Evolutionary conservation across 2,797 vertebrate genomes (phyloP).

Genomic region (Hoplostethus atlanticus): DNA sequence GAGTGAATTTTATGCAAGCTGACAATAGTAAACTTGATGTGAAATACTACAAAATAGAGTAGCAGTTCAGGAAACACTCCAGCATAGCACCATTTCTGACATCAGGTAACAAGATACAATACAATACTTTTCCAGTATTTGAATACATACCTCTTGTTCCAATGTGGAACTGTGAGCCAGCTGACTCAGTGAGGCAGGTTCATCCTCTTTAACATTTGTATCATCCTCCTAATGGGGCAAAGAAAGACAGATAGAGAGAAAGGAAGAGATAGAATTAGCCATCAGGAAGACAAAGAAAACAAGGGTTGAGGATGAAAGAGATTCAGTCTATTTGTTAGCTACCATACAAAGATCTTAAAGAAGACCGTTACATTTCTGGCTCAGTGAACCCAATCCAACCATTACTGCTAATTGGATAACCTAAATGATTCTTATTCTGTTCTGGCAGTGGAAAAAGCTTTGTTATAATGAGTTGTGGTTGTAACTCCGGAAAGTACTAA

Average conservation of each 20-base stretch:
- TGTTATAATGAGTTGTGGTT: constrained; percentile 23
- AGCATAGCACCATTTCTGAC: too few relatives aligned
- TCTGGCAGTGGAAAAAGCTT: not conserved
- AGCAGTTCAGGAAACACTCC: too few relatives aligned
- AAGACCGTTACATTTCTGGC: constrained; percentile 9
- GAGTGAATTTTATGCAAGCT: too few relatives aligned
- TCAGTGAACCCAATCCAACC: constrained; percentile 5
- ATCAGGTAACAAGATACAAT: too few relatives aligned
- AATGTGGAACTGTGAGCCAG: constrained; percentile 78
- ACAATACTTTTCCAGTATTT: too few relatives aligned
- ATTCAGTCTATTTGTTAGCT: not conserved
- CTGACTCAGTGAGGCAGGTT: constrained; percentile 67
- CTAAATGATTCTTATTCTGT: not conserved
- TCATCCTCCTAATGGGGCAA: constrained; percentile 58
- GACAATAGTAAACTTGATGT: too few relatives aligned
- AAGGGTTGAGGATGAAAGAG: not conserved
- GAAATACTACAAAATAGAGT: too few relatives aligned
- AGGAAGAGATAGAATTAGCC: not conserved
- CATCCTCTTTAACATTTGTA: constrained; percentile 63
- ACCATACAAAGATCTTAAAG: not conserved
- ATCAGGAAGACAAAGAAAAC: not conserved
- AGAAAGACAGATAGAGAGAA: constrained; percentile 11
- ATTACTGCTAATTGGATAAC: constrained; percentile 6
- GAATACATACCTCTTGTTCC: constrained; percentile 79
- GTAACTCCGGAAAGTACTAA: not conserved